phyloP scores from a whole-genome alignment of 1,140 invertebrate species.

The Formica selysi region DNA sequence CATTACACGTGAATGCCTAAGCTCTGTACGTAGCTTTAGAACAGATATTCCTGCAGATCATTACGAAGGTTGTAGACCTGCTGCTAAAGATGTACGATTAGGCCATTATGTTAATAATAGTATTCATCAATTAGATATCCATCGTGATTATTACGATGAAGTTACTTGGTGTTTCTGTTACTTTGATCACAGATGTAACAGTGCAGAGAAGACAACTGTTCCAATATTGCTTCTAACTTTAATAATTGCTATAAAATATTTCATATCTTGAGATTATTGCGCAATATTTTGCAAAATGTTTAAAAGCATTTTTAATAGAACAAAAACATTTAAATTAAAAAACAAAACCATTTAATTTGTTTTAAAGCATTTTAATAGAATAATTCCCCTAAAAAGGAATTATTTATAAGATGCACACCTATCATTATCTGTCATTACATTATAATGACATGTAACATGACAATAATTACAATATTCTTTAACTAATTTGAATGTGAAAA shows the following conservation, averaged over 20 bases:
- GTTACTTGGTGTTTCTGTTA: slow-evolving; percentile 97
- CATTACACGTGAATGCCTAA: slow-evolving; percentile 95
- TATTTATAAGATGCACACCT: not conserved
- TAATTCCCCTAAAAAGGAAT: not conserved
- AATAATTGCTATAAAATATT: slow-evolving; percentile 65
- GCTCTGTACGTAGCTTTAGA: slow-evolving; percentile 91
- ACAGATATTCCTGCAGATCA: slow-evolving; percentile 97
- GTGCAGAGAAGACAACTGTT: slow-evolving; percentile 75
- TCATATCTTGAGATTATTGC: slow-evolving; percentile 25
- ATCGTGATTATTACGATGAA: slow-evolving; percentile 93
- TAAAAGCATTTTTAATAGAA: not conserved
- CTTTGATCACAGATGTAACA: slow-evolving; percentile 95
- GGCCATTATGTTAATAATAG: slow-evolving; percentile 96
- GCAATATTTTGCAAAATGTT: not conserved
- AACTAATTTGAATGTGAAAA: too few relatives aligned
- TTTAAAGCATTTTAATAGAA: not conserved
- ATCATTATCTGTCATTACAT: too few relatives aligned
- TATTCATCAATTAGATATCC: slow-evolving; percentile 94
- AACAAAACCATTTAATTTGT: not conserved
- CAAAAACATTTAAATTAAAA: too few relatives aligned
- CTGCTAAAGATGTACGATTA: slow-evolving; percentile 92
- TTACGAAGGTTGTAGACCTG: slow-evolving; percentile 95
- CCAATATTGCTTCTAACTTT: slow-evolving; percentile 70
- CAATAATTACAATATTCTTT: too few relatives aligned
- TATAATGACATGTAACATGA: too few relatives aligned